phyloP scores from a whole-genome alignment of 2,888 invertebrate species.

The Drosophila limbata region DNA sequence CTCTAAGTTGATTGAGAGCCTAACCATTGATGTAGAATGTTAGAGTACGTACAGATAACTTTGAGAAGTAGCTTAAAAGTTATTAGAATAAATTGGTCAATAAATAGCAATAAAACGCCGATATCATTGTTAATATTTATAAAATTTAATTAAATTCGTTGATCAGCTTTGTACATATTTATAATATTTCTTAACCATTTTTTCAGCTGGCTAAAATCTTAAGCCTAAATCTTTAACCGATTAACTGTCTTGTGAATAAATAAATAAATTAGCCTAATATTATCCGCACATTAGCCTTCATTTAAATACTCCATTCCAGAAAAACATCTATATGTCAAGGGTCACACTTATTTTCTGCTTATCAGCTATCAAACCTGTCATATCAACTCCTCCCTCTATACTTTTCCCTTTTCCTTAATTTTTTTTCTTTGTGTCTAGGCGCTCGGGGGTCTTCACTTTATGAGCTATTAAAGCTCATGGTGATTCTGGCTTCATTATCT shows the following conservation, averaged over 20 bases:
- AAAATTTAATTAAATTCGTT: too few relatives aligned
- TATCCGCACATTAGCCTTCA: slow-evolving; percentile 37
- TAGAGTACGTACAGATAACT: too few relatives aligned
- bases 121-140: too few relatives aligned
- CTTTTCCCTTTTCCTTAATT: neutral
- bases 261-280: neutral
- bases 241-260: neutral
- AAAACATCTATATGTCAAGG: slow-evolving; percentile 35
- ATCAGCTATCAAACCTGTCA: neutral
- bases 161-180: too few relatives aligned
- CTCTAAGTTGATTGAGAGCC: slow-evolving; percentile 6
- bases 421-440: neutral
- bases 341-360: slow-evolving; percentile 5
- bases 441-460: slow-evolving; percentile 41
- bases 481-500: slow-evolving; percentile 60
- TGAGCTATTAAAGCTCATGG: slow-evolving; percentile 61
- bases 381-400: slow-evolving; percentile 18
- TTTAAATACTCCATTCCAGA: slow-evolving; percentile 3
- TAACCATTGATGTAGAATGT: neutral
- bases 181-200: too few relatives aligned
- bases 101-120: too few relatives aligned
- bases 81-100: too few relatives aligned
- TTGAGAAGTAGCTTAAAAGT: too few relatives aligned
- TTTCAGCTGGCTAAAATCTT: too few relatives aligned
- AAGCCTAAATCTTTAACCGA: neutral